phyloP scores from a whole-genome alignment of 2,888 invertebrate genomes.

The Salticus scenicus region DNA sequence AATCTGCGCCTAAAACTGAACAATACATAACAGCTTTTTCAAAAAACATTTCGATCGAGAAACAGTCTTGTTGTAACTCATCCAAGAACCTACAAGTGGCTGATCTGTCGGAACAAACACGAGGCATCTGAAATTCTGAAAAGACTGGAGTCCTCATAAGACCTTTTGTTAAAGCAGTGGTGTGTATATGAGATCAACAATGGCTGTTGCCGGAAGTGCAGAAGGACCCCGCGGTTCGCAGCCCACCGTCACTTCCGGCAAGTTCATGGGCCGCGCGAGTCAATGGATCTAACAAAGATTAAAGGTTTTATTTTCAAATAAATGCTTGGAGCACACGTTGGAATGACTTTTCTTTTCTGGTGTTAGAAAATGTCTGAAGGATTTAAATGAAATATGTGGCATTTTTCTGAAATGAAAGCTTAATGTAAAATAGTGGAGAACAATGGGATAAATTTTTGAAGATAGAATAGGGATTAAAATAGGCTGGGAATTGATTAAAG shows the following conservation, averaged over 20 bases:
- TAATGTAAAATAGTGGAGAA: background rate
- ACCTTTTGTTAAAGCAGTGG: background rate
- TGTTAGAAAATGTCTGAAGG: background rate
- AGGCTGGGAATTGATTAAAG: no score
- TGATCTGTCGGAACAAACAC: constrained; percentile 15
- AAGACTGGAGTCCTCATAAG: background rate
- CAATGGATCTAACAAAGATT: constrained; percentile 19
- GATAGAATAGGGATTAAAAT: no score
- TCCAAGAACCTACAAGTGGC: constrained; percentile 14
- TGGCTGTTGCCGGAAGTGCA: constrained; percentile 13
- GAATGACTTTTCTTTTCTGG: background rate
- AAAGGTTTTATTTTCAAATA: constrained; percentile 20
- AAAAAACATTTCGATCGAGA: background rate
- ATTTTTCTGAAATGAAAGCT: background rate
- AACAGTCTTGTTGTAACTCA: background rate
- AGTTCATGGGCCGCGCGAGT: background rate
- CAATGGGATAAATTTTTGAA: no score
- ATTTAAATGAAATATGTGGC: background rate
- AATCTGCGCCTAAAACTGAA: no score
- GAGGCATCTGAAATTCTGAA: background rate
- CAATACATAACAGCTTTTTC: background rate
- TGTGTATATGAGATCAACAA: constrained; percentile 14
- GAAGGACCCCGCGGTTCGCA: background rate
- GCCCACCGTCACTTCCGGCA: constrained; percentile 20
- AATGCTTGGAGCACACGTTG: background rate